phyloP scores from a whole-genome alignment of 2,888 invertebrate species.

The Lepidocyrtoides sp. region DNA sequence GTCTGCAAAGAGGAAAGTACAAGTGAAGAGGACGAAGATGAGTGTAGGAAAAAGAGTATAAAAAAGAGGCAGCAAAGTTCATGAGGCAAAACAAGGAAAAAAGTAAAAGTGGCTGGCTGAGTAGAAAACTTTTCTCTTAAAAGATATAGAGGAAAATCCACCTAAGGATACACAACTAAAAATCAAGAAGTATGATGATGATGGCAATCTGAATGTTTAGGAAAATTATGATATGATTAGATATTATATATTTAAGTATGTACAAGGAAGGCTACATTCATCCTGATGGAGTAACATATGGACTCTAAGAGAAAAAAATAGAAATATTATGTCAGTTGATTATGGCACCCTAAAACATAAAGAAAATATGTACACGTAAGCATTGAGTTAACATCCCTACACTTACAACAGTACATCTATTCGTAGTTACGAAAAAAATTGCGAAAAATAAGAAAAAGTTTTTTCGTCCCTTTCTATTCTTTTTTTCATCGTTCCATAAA shows the following conservation, averaged over 20 bases:
- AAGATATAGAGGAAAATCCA: background rate
- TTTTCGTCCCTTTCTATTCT: background rate
- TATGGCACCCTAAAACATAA: background rate
- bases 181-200: conserved; percentile 7
- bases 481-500: conserved; percentile 24
- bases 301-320: background rate
- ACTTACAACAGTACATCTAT: background rate
- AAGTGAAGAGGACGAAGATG: too few relatives aligned
- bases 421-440: background rate
- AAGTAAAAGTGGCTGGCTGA: conserved; percentile 25
- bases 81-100: conserved; percentile 52
- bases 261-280: background rate
- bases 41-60: background rate
- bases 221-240: conserved; percentile 17
- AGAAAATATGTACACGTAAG: background rate
- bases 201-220: background rate
- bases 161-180: background rate
- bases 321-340: conserved; percentile 8
- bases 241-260: background rate
- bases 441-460: conserved; percentile 26
- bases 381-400: background rate
- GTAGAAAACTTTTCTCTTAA: conserved; percentile 1
- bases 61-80: conserved; percentile 42
- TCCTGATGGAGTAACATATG: background rate
- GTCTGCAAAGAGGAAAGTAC: background rate